Conservation (phyloP, 2,888 invertebrate species). For the Acronicta leporina region DNA sequence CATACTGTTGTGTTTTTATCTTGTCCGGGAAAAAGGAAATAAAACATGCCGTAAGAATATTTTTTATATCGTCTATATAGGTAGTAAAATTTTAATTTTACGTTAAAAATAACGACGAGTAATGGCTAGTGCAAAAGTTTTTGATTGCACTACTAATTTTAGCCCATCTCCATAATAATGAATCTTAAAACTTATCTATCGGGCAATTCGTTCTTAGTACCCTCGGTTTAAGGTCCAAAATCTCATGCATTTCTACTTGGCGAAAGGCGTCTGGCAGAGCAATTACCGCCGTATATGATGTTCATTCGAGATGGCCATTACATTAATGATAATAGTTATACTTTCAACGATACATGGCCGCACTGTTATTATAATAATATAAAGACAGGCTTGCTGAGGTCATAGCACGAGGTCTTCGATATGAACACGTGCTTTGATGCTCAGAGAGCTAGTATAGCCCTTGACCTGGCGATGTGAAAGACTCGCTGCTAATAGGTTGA, state of each 20-base stretch:
- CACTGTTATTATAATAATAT: conserved; percentile 8
- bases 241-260: conserved; percentile 8
- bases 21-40: background rate
- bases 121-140: conserved; percentile 39
- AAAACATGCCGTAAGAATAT: background rate
- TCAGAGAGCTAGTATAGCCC: too few species aligned
- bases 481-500: too few species aligned
- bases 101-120: conserved; percentile 25
- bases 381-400: background rate
- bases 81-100: conserved; percentile 6
- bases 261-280: conserved; percentile 20
- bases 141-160: conserved; percentile 48
- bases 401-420: too few species aligned
- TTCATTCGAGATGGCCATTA: conserved; percentile 47
- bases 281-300: conserved; percentile 52
- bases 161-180: conserved; percentile 40
- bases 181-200: conserved; percentile 15
- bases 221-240: conserved; percentile 21
- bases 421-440: too few species aligned
- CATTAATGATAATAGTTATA: conserved; percentile 44
- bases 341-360: conserved; percentile 35
- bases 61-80: conserved; percentile 7
- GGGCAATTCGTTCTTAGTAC: background rate
- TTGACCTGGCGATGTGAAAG: too few species aligned
- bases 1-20: background rate